Conservation (phyloP, 2,888 invertebrate species). For the Drosophila paramelanica region DNA sequence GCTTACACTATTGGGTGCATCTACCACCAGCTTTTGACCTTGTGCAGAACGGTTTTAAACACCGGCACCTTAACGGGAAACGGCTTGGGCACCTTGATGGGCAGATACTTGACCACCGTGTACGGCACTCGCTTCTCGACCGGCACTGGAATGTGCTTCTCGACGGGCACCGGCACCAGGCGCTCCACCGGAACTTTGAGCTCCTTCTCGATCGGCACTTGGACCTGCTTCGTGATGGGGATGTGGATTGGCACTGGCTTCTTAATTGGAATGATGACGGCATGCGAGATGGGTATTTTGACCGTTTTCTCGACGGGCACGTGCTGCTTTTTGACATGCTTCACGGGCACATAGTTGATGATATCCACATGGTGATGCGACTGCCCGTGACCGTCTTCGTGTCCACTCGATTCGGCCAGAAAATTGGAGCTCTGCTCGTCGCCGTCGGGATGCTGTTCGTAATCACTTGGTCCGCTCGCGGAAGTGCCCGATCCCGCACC, state of each 20-base stretch:
- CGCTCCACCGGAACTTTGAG: conserved; percentile 87
- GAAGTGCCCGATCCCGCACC: conserved; percentile 17
- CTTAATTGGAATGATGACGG: conserved; percentile 90
- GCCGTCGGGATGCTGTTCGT: conserved; percentile 61
- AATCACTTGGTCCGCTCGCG: conserved; percentile 47
- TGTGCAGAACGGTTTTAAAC: conserved; percentile 87
- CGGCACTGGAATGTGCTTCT: conserved; percentile 90
- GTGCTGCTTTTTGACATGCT: conserved; percentile 90
- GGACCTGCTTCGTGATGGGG: conserved; percentile 90
- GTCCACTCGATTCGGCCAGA: conserved; percentile 62
- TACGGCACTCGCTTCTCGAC: conserved; percentile 91
- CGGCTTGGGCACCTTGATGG: conserved; percentile 91
- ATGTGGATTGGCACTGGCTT: conserved; percentile 92
- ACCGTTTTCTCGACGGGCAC: conserved; percentile 89
- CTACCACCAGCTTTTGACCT: conserved; percentile 84
- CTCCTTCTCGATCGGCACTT: conserved; percentile 89
- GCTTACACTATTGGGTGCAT: conserved; percentile 12
- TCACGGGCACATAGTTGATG: conserved; percentile 88
- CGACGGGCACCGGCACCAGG: conserved; percentile 89
- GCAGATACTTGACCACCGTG: conserved; percentile 90
- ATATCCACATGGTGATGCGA: conserved; percentile 85
- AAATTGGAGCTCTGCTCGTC: conserved; percentile 70
- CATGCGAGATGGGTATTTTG: conserved; percentile 91
- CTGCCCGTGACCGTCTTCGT: conserved; percentile 40
- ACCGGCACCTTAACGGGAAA: conserved; percentile 92